Base-by-base conservation (phyloP, 2,888 invertebrate genomes). In the Stenolophus ochropezus region DNA sequence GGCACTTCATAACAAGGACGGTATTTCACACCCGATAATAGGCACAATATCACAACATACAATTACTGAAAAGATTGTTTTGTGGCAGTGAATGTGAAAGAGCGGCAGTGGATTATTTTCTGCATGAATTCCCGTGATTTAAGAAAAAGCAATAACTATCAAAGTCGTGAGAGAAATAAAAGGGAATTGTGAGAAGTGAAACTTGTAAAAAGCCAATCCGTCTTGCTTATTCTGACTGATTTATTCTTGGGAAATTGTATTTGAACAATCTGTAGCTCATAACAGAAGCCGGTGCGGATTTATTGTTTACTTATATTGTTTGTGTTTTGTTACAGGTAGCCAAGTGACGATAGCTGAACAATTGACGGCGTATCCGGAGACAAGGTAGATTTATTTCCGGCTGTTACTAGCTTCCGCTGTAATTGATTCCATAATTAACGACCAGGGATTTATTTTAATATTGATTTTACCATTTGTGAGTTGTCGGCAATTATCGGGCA, bases 81-180 rank as follows among this genome's bases (percentile, higher is more conserved):
- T n/a, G n/a, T n/a, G n/a, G n/a, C n/a, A n/a, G n/a, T n/a, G n/a
- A n/a, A n/a, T 42, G 42, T 18, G 25, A 21, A 47, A 49, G 73
- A 23, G 14, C 21, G n/a, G 73, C 73, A 73, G 73, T 58, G 56
- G 27, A 58, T 49, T 23, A 81, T 81, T 81, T 81, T 81, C 81
- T 81, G 74, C 81, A 58, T 81, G 58, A 58, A 74, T 42, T 81
- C 81, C 73, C 74, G 58, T 74, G 81, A 81, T 81, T 81, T 81
- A 58, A 74, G 58, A 74, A 81, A 81, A 74, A 81, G 81, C 81
- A 81, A 81, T 81, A 81, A 81, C 81, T 81, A 81, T 81, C 81
- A 81, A 81, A 81, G 73, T 81, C 69, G 42, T 81, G 81, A 81
- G 73, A 81, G 81, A 81, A 81, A 81, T 81, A 81, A 81, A 80